Conservation (phyloP, 2,797 vertebrate species). For the Oreochromis grahami region DNA sequence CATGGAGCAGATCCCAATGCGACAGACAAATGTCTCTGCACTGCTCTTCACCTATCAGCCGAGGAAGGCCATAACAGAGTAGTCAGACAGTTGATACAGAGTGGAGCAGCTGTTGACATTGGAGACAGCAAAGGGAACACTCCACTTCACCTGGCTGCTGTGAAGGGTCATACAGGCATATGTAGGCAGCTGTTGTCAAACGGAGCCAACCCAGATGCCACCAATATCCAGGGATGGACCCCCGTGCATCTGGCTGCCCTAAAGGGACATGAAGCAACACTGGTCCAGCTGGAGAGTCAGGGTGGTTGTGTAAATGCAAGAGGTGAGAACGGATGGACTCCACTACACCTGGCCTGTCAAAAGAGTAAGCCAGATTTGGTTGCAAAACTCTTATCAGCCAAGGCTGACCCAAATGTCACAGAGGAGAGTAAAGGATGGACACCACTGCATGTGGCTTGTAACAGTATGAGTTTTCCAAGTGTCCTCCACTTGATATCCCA, state of each 20-base stretch:
- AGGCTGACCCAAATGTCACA: constrained; percentile 71
- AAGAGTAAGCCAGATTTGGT: constrained; percentile 68
- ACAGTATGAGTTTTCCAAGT: constrained; percentile 66
- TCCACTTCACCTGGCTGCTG: constrained; percentile 81
- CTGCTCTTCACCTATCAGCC: constrained; percentile 79
- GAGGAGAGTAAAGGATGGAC: constrained; percentile 79
- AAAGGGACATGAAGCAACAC: constrained; percentile 75
- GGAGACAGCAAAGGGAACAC: constrained; percentile 73
- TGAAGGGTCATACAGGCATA: constrained; percentile 79
- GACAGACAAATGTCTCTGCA: constrained; percentile 71
- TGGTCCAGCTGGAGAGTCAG: constrained; percentile 75
- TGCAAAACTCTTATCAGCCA: constrained; percentile 69
- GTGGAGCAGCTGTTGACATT: constrained; percentile 43
- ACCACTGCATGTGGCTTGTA: constrained; percentile 81
- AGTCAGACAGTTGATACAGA: constrained; percentile 78
- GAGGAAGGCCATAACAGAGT: constrained; percentile 83
- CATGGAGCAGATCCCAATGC: constrained; percentile 76
- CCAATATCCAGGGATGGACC: constrained; percentile 81
- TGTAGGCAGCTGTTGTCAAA: constrained; percentile 81
- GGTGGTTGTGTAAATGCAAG: constrained; percentile 59
- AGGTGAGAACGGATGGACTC: constrained; percentile 80
- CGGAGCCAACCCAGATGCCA: constrained; percentile 64
- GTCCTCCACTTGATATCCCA: constrained; percentile 78
- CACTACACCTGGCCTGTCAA: constrained; percentile 82
- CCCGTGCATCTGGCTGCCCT: constrained; percentile 82